Base-by-base conservation (phyloP, 2,888 invertebrate genomes). In the Mayetiola destructor region DNA sequence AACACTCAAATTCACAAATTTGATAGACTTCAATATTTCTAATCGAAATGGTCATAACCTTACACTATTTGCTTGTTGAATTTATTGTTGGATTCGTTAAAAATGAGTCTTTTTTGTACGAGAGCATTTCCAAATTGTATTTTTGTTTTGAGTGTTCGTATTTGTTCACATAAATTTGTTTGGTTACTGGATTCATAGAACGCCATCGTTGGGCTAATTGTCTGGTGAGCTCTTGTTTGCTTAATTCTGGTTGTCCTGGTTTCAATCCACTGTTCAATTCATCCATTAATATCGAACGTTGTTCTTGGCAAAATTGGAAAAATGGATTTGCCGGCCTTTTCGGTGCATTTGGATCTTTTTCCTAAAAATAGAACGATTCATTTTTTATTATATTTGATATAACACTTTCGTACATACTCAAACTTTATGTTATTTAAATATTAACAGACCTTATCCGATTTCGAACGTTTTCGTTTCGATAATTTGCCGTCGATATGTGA, bases 321-420 rank as follows among this genome's bases (percentile, higher is more conserved):
- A 85, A 85, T 54, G 86, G 85, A 77, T 86, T 86, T 57, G 85
- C 84, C 1, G 85, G 85, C 62, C 85, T 77, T 67, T 86, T 86
- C 0, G 86, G 85, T 54, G 85, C 85, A 71, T 84, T 84, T 0
- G 85, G 85, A 71, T 85, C 86, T 64, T 73, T 73, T 63, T 78
- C 78, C 42, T 58, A 20, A 2, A 23, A 27, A 55, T 4, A 20
- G 12, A 55, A 21, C 18, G 14, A 23, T n/a, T 42, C 12, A 48
- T 27, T 40, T 2, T 8, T 27, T n/a, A 48, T n/a, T 21, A 9
- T 5, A 23, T 6, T 16, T 16, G 16, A 10, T 39, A 8, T 9
- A 3, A n/a, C 12, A 8, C 12, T 39, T 39, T 39, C n/a, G n/a
- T 39, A 20, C 16, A 9, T 23, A 48, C 3, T 16, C n/a, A 14